These are phyloP conservation scores for Geococcyx californianus DNA, from an alignment of 2,113 vertebrate species.

Conservation along the genomic window DNA sequence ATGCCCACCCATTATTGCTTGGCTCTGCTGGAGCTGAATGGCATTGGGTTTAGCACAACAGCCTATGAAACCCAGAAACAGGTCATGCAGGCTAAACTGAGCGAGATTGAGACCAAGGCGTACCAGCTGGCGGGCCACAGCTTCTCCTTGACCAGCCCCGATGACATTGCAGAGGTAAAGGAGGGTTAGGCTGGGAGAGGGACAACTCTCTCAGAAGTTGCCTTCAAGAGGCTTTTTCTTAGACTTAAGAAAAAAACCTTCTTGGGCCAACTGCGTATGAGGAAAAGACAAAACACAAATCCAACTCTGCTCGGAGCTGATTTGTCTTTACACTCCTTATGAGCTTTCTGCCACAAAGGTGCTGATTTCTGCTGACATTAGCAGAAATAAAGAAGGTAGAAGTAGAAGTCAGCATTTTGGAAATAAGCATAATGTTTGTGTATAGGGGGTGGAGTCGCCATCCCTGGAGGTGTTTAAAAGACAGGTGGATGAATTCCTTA, in stretches of 20 bases:
- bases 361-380: not conserved
- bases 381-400: not conserved
- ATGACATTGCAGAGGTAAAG: constrained; percentile 90
- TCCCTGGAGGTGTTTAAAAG: no score
- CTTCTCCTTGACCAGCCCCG: constrained; percentile 92
- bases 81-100: constrained; percentile 92
- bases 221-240: not conserved
- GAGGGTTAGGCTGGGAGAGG: not conserved
- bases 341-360: not conserved
- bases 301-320: not conserved
- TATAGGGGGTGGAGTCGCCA: no score
- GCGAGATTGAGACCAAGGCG: constrained; percentile 83
- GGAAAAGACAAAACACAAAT: not conserved
- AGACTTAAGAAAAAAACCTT: not conserved
- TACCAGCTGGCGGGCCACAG: constrained; percentile 90
- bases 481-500: no score
- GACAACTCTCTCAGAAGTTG: not conserved
- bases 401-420: not conserved
- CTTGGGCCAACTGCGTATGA: accelerated
- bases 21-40: constrained; percentile 93
- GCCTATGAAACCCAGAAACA: constrained; percentile 92
- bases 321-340: not conserved
- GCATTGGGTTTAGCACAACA: constrained; percentile 89
- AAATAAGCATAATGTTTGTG: not conserved
- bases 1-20: constrained; percentile 94